Evolutionary conservation across 2,888 invertebrate species (phyloP).

Genomic region (Conchocele bisecta): DNA sequence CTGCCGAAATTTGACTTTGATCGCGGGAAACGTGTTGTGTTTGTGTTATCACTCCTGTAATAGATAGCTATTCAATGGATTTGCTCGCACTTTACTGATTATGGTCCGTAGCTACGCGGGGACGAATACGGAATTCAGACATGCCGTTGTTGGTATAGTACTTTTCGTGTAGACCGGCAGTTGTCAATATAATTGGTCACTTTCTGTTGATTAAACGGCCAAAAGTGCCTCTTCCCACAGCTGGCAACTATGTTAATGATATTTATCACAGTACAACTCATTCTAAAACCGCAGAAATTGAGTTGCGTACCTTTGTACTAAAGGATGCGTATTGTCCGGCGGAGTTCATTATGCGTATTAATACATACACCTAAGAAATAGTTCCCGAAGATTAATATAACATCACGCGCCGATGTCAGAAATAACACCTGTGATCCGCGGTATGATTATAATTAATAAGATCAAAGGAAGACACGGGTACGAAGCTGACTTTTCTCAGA

Average conservation of each 20-base stretch:
- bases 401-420: too few relatives aligned
- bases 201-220: background rate
- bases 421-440: too few relatives aligned
- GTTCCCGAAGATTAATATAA: too few relatives aligned
- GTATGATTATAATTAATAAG: too few relatives aligned
- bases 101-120: background rate
- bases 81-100: slow-evolving; percentile 43
- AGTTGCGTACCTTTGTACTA: background rate
- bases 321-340: too few relatives aligned
- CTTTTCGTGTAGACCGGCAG: background rate
- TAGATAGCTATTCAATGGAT: slow-evolving; percentile 55
- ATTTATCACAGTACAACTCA: slow-evolving; percentile 14
- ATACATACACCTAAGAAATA: too few relatives aligned
- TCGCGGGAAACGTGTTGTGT: too few relatives aligned
- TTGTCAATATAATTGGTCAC: background rate
- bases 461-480: too few relatives aligned
- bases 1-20: too few relatives aligned
- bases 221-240: slow-evolving; percentile 10
- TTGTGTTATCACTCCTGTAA: too few relatives aligned
- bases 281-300: background rate
- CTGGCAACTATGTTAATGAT: slow-evolving; percentile 4
- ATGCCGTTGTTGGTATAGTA: background rate
- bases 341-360: too few relatives aligned
- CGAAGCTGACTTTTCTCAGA: too few relatives aligned
- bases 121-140: slow-evolving; percentile 1